Conservation (phyloP, 2,797 vertebrate species). For the Tadarida brasiliensis region DNA sequence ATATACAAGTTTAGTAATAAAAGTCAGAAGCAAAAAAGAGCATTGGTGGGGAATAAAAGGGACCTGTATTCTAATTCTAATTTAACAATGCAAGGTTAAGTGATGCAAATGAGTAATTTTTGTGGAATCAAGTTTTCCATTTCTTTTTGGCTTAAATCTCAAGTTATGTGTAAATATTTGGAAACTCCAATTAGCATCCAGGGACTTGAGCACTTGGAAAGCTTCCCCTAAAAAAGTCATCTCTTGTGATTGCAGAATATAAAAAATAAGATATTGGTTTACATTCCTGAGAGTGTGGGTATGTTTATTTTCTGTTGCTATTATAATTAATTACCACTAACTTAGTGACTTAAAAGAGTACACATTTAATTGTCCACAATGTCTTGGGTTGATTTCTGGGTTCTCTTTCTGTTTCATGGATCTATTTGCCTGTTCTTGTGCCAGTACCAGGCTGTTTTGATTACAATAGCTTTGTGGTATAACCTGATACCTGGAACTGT, state of each 20-base stretch:
- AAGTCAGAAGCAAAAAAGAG: not conserved
- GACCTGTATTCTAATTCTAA: not conserved
- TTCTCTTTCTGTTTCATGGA: too few species aligned
- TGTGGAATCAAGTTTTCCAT: not conserved
- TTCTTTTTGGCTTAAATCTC: slow-evolving; percentile 11
- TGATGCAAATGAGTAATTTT: not conserved
- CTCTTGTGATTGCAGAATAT: not conserved
- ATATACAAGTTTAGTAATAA: not conserved
- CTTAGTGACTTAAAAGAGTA: not conserved
- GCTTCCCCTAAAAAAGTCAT: not conserved
- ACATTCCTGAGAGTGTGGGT: not conserved
- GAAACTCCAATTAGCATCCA: not conserved
- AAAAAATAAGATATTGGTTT: not conserved
- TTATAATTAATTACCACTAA: not conserved
- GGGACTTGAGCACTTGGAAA: not conserved
- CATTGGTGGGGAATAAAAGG: not conserved
- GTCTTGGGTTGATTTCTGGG: too few species aligned
- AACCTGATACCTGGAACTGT: too few species aligned
- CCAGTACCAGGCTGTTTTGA: too few species aligned
- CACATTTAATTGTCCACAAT: not conserved
- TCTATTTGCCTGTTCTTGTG: too few species aligned
- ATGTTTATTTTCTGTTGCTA: not conserved
- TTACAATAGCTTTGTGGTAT: too few species aligned
- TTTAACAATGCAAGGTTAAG: not conserved
- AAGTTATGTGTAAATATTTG: not conserved